Base-by-base conservation (phyloP, 2,888 invertebrate species). In the Pachycephus smyrnensis region DNA sequence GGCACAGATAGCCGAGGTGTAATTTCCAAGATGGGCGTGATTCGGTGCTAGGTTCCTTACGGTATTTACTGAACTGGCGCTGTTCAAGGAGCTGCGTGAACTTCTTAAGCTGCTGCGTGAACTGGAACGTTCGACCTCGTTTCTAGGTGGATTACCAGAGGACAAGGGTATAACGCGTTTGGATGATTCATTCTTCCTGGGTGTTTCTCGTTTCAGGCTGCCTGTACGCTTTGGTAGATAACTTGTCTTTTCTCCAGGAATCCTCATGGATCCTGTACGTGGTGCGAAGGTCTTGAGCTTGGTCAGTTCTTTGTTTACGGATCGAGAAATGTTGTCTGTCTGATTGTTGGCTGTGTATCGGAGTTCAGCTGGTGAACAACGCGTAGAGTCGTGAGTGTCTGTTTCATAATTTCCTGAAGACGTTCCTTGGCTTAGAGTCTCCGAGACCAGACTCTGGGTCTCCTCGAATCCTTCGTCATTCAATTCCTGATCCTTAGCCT, bases 381-480 rank as follows among this genome's bases (percentile, higher is more conserved):
- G 86, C 11, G 91, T 90, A 0, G 92, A 91, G 73, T 93, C 93
- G 73, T 94, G 94, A 73, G 94, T 93, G 83, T 94, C 94, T 2
- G 95, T 94, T 86, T 95, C 92, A 80, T 92, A 92, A 82, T 92
- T 96, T 84, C 95, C 95, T 0, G 96, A 96, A 0, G 96, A 96
- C 2, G 96, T 96, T 73, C 96, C 97, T 86, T 97, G 97, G 73
- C 97, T 97, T 4, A 96, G 95, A 11, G 96, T 97, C 89, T 97
- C 97, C 0, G 97, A 97, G 87, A 97, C 96, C 76, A 97, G 92
- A 88, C 97, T 97, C 88, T 97, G 97, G 0, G 97, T 97, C 92
- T 97, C 97, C 90, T 97, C 97, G 88, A 97, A 97, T 12, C 97
- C 97, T 93, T 97, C 97, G 89, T 97, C 97, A 87, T 97, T 96